A percentile compares a stretch with the other conserved stretches of the same genome.
Conservation (phyloP, 2,113 vertebrate species). For the Crypturellus undulatus region DNA sequence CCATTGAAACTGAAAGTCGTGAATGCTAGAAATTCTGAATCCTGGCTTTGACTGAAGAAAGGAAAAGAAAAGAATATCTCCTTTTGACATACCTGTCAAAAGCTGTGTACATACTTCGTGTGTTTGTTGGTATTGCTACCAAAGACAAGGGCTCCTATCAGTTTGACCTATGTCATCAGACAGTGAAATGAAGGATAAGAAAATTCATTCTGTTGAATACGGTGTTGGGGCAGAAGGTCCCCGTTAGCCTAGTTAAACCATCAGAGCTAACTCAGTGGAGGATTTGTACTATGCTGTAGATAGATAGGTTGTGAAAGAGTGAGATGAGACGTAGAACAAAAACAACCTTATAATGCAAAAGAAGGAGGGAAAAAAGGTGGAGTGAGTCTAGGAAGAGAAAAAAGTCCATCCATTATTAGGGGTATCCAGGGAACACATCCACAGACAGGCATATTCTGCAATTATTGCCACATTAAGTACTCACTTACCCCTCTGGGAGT, state of each 20-base stretch:
- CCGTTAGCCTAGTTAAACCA: not conserved
- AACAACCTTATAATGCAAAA: not conserved
- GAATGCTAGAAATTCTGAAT: not conserved
- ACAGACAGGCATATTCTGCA: not conserved
- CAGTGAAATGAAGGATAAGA: not conserved
- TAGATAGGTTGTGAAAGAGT: not conserved
- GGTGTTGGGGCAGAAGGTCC: not conserved
- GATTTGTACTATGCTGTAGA: not conserved
- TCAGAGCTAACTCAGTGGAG: not conserved
- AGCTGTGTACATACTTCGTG: not conserved
- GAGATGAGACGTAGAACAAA: not conserved
- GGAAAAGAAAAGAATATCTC: not conserved
- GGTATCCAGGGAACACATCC: not conserved
- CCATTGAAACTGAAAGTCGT: not conserved
- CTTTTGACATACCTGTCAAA: not conserved
- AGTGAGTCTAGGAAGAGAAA: not conserved
- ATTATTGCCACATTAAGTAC: not conserved
- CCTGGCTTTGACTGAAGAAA: not conserved
- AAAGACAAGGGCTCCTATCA: not conserved
- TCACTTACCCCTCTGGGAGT: not conserved
- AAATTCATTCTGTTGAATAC: not conserved
- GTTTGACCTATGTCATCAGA: not conserved
- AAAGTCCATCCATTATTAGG: not conserved
- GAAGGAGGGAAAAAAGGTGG: not conserved
- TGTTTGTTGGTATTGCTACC: not conserved